Base-by-base conservation (phyloP, 2,888 invertebrate genomes). In the Stomorhina lunata region DNA sequence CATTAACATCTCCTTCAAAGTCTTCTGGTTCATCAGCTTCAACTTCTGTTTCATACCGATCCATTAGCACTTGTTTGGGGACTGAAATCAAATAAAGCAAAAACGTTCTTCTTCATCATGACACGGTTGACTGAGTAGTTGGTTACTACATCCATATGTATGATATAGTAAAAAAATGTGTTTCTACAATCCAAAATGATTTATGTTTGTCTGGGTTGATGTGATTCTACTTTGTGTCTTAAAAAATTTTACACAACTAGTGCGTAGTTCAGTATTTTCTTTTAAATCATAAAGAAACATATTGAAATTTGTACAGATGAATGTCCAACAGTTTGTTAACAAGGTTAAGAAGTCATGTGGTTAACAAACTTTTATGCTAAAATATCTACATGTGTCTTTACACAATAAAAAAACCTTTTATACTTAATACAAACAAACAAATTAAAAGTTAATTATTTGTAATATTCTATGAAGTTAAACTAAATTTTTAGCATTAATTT, bases 51-150 rank as follows among this genome's bases (percentile, higher is more conserved):
- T 96, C 95, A 91, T 95, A 96, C 86, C 95, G 94, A 90, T 96
- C 96, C 90, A 95, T 95, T 84, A 97, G 92, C 80, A 97, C 96
- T 89, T 95, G 95, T 86, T 96, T 93, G 27, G 96, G 96, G 84
- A 97, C 97, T 97, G 92, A 15, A 89, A 90, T 43, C 22, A 61
- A 29, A 55, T 37, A 66, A 40, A 53, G n/a, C 34, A 50, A n/a
- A 48, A 32, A 71, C 10, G 37, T 29, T 53, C 25, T 55, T 55
- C 25, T 55, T 55, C 7, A 20, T 72, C 48, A 72, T 53, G 32
- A 37, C 20, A 40, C 20, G 34, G 5, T 40, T 55, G 40, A 22
- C 34, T 55, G 45, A 27, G 25, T 55, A 20, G 25, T 4, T 25
- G 17, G 12, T 7, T 40, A 27, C 22, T 29, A 20, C 17, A 15